Percentiles rank a stretch among this genome's conserved stretches.
Conservation (phyloP, 1,140 invertebrate species). For the Delia radicum region DNA sequence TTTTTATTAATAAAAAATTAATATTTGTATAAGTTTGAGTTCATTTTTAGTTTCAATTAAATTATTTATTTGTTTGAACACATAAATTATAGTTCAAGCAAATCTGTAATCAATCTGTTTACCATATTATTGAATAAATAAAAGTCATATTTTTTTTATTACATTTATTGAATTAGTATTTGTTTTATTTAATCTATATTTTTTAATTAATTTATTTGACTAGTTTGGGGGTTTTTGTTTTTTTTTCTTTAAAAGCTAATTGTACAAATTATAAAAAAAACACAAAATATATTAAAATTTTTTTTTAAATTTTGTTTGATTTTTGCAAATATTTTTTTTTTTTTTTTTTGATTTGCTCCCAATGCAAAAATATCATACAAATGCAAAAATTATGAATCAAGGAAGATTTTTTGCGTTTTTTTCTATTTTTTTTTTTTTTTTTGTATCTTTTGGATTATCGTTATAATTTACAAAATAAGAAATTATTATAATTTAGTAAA, state of each 20-base stretch:
- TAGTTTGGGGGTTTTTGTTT: conserved; percentile 8
- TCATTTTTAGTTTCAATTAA: too few species aligned
- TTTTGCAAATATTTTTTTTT: not conserved
- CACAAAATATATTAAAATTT: not conserved
- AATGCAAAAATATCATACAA: not conserved
- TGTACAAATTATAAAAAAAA: conserved; percentile 16
- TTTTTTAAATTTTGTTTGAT: not conserved
- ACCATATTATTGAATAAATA: too few species aligned
- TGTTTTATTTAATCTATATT: conserved; percentile 7
- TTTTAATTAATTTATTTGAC: conserved; percentile 19
- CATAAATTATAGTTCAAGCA: too few species aligned
- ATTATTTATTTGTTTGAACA: too few species aligned
- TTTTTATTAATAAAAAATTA: too few species aligned
- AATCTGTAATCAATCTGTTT: too few species aligned
- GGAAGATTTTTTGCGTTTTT: not conserved
- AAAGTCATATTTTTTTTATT: not conserved
- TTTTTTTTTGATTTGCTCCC: not conserved
- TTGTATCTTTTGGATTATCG: conserved; percentile 9
- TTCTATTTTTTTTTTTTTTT: too few species aligned
- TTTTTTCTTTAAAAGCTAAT: conserved; percentile 11
- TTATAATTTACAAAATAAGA: conserved; percentile 1
- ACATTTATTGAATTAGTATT: conserved; percentile 12
- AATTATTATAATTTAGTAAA: not conserved
- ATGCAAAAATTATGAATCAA: not conserved
- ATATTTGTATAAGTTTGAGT: too few species aligned